Percentiles rank a stretch among this genome's conserved stretches.
These are phyloP conservation scores for Mesitornis unicolor DNA, from an alignment of 2,113 vertebrate species.

Conservation along the genomic window DNA sequence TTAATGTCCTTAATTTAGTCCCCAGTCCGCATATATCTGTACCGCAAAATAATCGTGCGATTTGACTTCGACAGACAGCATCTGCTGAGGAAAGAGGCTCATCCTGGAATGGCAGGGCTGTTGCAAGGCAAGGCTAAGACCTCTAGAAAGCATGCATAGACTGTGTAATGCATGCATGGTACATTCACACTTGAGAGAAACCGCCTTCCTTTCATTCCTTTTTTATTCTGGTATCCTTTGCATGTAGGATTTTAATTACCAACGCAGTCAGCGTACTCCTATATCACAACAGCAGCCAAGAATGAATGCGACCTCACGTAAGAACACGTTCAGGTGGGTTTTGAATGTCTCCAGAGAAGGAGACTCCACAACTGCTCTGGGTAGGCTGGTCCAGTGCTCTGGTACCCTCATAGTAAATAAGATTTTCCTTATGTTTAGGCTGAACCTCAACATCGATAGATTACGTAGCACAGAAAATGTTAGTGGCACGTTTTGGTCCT, in stretches of 20 bases:
- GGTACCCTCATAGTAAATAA: no score
- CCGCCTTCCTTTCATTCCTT: neutral
- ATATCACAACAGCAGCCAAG: accelerated
- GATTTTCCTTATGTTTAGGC: no score
- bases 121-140: neutral
- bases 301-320: accelerated
- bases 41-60: neutral
- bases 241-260: neutral
- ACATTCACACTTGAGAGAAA: neutral
- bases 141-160: neutral
- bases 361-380: no score
- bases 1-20: slow-evolving; percentile 59
- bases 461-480: neutral
- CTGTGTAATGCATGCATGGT: neutral
- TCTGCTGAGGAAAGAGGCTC: slow-evolving; percentile 43
- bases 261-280: accelerated
- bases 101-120: neutral
- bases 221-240: neutral
- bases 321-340: no score
- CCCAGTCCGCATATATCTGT: slow-evolving; percentile 22
- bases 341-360: no score
- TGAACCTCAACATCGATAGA: no score
- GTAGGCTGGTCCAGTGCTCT: no score
- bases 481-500: neutral
- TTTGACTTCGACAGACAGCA: neutral